A percentile compares a stretch with the other conserved stretches of the same genome.
Conservation (phyloP, 2,888 invertebrate genomes). For the Drosophila rellima region DNA sequence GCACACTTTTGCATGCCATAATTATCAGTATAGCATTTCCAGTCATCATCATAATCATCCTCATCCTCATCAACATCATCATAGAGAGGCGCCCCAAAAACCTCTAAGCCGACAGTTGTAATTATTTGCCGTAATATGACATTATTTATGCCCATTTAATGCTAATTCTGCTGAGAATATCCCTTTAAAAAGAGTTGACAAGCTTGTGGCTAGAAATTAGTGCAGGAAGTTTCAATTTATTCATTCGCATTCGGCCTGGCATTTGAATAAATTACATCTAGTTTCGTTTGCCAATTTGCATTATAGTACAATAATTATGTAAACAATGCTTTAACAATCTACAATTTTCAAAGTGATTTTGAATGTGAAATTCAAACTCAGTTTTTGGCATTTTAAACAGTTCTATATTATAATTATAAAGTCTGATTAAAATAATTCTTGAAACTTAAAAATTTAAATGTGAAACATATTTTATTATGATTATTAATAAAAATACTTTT, state of each 20-base stretch:
- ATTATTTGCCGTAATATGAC: conserved; percentile 76
- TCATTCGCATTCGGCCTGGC: conserved; percentile 28
- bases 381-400: neutral
- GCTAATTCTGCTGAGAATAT: conserved; percentile 52
- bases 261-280: conserved; percentile 45
- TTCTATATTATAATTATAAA: no score
- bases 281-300: conserved; percentile 13
- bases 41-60: conserved; percentile 24
- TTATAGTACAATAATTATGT: conserved; percentile 19
- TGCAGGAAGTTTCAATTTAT: conserved; percentile 39
- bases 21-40: conserved; percentile 54
- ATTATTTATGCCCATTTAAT: conserved; percentile 76
- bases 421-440: no score
- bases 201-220: conserved; percentile 28
- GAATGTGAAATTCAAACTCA: neutral
- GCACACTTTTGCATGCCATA: conserved; percentile 61
- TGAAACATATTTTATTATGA: no score
- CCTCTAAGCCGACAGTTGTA: conserved; percentile 71
- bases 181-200: conserved; percentile 51
- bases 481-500: no score
- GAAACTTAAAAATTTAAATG: no score
- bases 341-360: neutral
- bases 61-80: neutral
- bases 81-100: neutral
- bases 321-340: conserved; percentile 4